Conservation (phyloP, 2,113 vertebrate genomes). For the Verasper variegatus region DNA sequence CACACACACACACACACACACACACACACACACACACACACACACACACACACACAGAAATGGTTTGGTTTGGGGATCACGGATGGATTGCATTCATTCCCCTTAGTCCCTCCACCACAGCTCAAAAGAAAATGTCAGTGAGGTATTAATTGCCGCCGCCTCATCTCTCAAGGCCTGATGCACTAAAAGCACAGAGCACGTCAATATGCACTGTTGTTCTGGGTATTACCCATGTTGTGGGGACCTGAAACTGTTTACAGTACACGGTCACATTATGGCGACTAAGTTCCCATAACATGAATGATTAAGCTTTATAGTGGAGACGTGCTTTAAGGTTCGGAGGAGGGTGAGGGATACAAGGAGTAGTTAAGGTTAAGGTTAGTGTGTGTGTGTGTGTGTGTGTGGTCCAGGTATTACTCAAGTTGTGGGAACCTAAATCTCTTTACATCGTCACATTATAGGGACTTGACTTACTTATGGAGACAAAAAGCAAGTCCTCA, state of each 20-base stretch:
- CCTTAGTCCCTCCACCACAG: conserved; percentile 53
- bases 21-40: not conserved
- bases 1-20: not conserved
- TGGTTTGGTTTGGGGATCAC: not conserved
- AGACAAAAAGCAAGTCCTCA: not conserved
- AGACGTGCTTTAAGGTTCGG: not conserved
- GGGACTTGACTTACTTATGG: not conserved
- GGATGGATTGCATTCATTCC: conserved; percentile 38
- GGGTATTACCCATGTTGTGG: not conserved
- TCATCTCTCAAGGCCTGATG: conserved; percentile 40
- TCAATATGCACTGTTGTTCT: conserved; percentile 26
- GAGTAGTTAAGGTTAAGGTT: too few species aligned
- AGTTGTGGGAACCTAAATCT: not conserved
- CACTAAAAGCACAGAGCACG: conserved; percentile 47
- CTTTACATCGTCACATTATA: not conserved
- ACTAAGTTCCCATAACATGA: not conserved
- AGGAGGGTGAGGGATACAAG: too few species aligned
- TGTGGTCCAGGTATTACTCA: not conserved
- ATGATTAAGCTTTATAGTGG: not conserved
- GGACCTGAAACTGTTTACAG: not conserved
- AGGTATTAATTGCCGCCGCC: conserved; percentile 68
- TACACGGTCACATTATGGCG: not conserved
- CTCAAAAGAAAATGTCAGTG: conserved; percentile 67
- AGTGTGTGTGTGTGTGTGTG: too few species aligned
- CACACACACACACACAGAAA: not conserved